Evolutionary conservation across 2,888 invertebrate species (phyloP).

Genomic region (Papilio gigon): DNA sequence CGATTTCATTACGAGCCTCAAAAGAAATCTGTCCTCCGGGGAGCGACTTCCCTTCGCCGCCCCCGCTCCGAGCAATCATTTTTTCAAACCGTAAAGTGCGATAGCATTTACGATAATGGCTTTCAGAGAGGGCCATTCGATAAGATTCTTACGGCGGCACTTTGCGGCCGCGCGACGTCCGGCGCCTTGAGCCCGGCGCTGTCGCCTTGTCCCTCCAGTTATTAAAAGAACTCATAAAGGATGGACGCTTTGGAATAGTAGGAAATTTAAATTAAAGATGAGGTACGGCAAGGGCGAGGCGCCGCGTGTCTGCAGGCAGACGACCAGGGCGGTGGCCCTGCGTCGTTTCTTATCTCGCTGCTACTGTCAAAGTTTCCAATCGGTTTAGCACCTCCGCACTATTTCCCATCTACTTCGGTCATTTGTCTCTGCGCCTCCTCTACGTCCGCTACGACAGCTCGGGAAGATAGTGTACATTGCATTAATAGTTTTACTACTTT

Average conservation of each 20-base stretch:
- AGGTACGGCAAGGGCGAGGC: too few species aligned
- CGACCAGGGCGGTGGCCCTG: too few species aligned
- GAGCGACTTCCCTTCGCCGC: neutral
- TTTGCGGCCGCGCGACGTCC: neutral
- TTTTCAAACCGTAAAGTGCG: constrained; percentile 18
- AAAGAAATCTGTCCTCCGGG: constrained; percentile 12
- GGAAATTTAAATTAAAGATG: neutral
- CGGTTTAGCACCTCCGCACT: neutral
- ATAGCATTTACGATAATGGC: constrained; percentile 23
- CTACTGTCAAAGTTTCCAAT: neutral
- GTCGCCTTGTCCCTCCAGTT: neutral
- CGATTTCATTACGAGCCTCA: constrained; percentile 33
- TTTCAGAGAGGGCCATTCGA: constrained; percentile 12
- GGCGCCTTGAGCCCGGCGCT: neutral
- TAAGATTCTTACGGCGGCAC: constrained; percentile 2
- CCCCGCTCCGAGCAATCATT: constrained; percentile 4
- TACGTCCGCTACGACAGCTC: neutral
- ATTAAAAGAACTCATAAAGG: neutral
- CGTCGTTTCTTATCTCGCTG: neutral
- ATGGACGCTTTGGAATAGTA: too few species aligned
- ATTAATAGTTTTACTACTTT: neutral
- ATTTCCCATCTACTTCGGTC: neutral
- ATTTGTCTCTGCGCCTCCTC: neutral
- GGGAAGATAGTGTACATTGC: neutral
- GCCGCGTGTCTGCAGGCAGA: too few species aligned